Evolutionary conservation across 2,888 invertebrate genomes (phyloP), one percentile per base, ranked within the genome.

Genomic region (Pollenia griseotomentosa): DNA sequence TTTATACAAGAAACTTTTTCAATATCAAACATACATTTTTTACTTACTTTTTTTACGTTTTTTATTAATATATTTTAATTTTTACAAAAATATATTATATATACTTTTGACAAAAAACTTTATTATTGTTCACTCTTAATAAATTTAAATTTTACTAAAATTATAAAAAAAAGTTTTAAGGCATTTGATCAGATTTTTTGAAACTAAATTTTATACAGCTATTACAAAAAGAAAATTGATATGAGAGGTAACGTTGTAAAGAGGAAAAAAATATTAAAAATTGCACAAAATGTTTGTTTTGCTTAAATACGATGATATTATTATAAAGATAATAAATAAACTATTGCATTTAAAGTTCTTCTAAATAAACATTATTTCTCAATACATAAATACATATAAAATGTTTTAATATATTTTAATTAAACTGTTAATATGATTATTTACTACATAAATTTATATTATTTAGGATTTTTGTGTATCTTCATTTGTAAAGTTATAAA

Each of bases 51-150:
- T 70, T 61, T 48, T 33, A 19, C 53, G 6, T 68, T 77, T 6
- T 75, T 83, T 83, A 78, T 79, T 82, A 46, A 61, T 77, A 75
- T 77, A 75, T 68, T 87, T 79, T 75, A 70, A 73, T 77, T 68
- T 71, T 79, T 88, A 88, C 85, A 88, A 88, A 88, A 78, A 80
- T 85, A 87, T 75, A 78, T 70, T 33, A 78, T 74, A 81, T 48
- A 65, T 75, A 42, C 51, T 80, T 85, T 82, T 46, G 71, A 83
- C 53, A 77, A 87, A 85, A 85, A 79, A 74, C 11, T 71, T 66
- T 65, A 66, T 66, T 77, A 70, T 66, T 86, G 16, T 83, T 86
- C 40, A 65, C 55, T 57, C 33, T 70, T 74, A 33, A 59, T 74
- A 70, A 10, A 61, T 73, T 77, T 73, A n/a, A 65, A 55, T 78